Evolutionary conservation across 2,113 vertebrate genomes (phyloP).

Genomic region (Rhynchopsitta pachyrhyncha): DNA sequence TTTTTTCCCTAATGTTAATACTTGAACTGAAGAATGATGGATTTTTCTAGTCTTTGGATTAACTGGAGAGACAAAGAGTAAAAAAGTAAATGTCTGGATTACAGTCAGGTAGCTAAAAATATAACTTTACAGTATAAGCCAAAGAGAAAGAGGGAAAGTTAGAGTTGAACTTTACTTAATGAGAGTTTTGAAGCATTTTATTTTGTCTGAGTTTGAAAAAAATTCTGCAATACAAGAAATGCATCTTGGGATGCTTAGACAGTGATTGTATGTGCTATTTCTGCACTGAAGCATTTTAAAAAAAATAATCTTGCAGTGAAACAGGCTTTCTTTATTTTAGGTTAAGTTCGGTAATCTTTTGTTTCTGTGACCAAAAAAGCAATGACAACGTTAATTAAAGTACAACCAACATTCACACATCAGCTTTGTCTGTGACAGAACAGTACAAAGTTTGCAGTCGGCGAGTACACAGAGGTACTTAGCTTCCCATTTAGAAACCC

Average conservation of each 20-base stretch:
- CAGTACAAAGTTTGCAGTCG: background rate
- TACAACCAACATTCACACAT: background rate
- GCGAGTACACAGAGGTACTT: background rate
- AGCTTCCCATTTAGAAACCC: background rate
- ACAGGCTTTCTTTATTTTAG: background rate
- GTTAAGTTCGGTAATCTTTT: background rate
- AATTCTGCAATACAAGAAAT: background rate
- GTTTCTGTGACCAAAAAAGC: background rate
- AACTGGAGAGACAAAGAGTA: background rate
- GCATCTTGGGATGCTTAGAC: background rate
- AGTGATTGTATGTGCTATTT: background rate
- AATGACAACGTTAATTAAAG: background rate
- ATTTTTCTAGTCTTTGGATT: background rate
- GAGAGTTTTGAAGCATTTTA: background rate
- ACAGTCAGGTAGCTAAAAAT: background rate
- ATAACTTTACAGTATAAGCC: background rate
- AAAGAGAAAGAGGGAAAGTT: background rate
- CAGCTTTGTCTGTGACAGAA: background rate
- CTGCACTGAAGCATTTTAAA: background rate
- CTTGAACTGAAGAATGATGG: background rate
- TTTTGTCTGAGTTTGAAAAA: background rate
- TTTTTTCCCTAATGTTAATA: background rate
- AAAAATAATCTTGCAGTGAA: background rate
- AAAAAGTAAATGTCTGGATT: background rate
- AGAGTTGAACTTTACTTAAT: background rate